These are phyloP conservation scores for Regulus satrapa DNA, from an alignment of 2,113 vertebrate genomes.

Conservation along the genomic window DNA sequence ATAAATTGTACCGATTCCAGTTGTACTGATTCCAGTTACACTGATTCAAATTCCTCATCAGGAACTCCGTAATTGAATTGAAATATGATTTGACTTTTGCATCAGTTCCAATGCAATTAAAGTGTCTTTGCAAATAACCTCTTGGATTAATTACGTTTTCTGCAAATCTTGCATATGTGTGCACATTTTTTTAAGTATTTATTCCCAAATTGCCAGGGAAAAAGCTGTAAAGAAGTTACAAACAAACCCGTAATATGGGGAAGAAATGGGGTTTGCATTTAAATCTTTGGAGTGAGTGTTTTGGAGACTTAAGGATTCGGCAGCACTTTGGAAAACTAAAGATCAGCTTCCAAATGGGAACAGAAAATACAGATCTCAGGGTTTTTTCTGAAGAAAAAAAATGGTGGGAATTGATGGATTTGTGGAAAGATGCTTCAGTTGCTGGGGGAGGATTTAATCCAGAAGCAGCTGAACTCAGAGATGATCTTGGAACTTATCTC, in stretches of 20 bases:
- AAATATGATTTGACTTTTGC: background rate
- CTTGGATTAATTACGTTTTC: background rate
- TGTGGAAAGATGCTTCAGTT: background rate
- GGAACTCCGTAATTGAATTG: background rate
- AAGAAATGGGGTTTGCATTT: background rate
- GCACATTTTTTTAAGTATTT: background rate
- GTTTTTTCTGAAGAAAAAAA: background rate
- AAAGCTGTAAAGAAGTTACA: background rate
- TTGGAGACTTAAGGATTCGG: background rate
- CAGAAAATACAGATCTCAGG: fast-evolving
- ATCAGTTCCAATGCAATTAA: background rate
- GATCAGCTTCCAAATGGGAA: background rate
- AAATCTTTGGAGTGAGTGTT: background rate
- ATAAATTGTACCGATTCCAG: background rate
- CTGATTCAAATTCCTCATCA: background rate
- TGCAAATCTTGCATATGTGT: background rate
- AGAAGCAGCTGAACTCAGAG: background rate
- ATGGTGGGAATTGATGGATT: background rate
- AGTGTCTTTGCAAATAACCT: background rate
- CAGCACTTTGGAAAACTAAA: background rate
- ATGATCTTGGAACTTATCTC: background rate
- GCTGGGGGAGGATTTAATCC: background rate
- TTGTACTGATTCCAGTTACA: background rate
- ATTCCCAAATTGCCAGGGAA: background rate
- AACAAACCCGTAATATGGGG: background rate